These are phyloP conservation scores for Leucosticte australis DNA, from an alignment of 2,113 vertebrate species.

Conservation along the genomic window DNA sequence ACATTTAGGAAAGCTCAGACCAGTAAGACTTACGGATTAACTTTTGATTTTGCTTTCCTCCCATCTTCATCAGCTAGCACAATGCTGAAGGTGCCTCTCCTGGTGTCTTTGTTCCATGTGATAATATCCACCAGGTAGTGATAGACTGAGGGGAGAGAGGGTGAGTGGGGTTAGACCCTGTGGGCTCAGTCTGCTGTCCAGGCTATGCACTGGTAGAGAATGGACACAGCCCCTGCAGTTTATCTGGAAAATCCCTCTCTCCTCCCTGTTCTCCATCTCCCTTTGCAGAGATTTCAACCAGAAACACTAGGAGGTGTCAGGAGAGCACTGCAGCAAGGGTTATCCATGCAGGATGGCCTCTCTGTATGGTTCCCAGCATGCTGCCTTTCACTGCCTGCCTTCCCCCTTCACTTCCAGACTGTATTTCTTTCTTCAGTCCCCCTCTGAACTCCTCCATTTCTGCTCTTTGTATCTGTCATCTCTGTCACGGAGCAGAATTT, in stretches of 20 bases:
- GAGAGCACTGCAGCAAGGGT: not conserved
- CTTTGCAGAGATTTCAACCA: not conserved
- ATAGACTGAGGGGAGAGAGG: conserved; percentile 71
- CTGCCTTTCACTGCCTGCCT: not conserved
- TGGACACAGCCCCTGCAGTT: not conserved
- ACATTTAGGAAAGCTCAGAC: not conserved
- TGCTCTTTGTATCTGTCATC: not conserved
- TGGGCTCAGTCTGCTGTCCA: not conserved
- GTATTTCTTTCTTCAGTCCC: not conserved
- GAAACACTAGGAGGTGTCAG: not conserved
- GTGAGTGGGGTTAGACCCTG: not conserved
- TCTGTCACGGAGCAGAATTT: not conserved
- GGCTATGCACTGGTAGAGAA: not conserved
- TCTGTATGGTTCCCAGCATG: not conserved
- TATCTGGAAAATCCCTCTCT: not conserved
- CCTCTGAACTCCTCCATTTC: not conserved
- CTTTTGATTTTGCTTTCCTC: conserved; percentile 74
- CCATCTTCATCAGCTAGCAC: conserved; percentile 68
- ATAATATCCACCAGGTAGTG: conserved; percentile 85
- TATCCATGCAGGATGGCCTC: not conserved
- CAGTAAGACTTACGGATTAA: conserved; percentile 82
- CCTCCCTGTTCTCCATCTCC: not conserved
- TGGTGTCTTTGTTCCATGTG: conserved; percentile 81
- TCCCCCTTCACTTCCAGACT: not conserved
- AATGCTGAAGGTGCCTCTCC: conserved; percentile 82